These are phyloP conservation scores for Nymphalis io DNA, from an alignment of 1,140 invertebrate genomes.

Conservation along the genomic window DNA sequence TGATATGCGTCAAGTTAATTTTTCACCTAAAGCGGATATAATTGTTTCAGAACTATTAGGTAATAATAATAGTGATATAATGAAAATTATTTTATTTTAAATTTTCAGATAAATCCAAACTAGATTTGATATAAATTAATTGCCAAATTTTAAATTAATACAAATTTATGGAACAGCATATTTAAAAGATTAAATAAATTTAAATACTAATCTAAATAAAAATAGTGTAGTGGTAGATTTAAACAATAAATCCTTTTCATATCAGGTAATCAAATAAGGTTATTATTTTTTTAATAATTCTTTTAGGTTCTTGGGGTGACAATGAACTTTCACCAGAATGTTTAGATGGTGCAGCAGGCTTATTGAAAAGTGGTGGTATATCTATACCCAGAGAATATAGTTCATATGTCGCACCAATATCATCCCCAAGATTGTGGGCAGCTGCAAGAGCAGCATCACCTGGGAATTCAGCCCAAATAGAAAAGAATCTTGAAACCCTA, in stretches of 20 bases:
- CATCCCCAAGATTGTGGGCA: slow-evolving; percentile 79
- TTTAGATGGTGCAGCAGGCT: slow-evolving; percentile 95
- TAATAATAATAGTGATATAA: slow-evolving; percentile 33
- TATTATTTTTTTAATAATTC: background rate
- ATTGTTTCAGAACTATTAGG: slow-evolving; percentile 96
- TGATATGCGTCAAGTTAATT: slow-evolving; percentile 95
- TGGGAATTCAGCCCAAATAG: slow-evolving; percentile 45
- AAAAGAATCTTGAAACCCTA: slow-evolving; percentile 89
- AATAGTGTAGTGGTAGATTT: too few species aligned
- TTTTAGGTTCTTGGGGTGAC: slow-evolving; percentile 96
- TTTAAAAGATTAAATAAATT: too few species aligned
- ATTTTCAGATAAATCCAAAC: too few species aligned
- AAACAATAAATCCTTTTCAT: too few species aligned
- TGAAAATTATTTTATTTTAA: background rate
- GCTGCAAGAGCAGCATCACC: slow-evolving; percentile 65
- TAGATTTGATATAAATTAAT: too few species aligned
- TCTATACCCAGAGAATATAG: slow-evolving; percentile 96
- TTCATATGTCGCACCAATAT: slow-evolving; percentile 93
- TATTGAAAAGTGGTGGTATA: slow-evolving; percentile 94
- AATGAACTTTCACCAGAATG: slow-evolving; percentile 99
- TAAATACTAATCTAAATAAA: too few species aligned
- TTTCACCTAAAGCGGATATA: slow-evolving; percentile 95
- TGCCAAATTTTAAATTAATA: too few species aligned
- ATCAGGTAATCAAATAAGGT: too few species aligned
- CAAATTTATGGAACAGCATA: too few species aligned